These are phyloP conservation scores for Astreopora myriophthalma DNA, from an alignment of 64 coral and sea anemone species.

Conservation along the genomic window DNA sequence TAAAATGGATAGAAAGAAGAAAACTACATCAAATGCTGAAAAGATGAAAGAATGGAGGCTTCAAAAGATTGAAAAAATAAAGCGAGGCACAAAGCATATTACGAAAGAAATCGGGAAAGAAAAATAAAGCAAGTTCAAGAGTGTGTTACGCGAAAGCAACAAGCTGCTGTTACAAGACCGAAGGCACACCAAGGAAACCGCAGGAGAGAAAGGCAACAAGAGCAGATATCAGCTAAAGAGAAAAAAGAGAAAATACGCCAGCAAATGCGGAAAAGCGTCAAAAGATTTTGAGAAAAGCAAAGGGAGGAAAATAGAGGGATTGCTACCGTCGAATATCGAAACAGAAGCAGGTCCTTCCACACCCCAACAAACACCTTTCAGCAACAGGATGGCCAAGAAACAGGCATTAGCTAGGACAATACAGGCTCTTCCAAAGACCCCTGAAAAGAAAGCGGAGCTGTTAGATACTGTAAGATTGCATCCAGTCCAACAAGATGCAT, in stretches of 20 bases:
- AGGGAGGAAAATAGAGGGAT: conserved; percentile 19
- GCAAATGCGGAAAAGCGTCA: conserved; percentile 38
- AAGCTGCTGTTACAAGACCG: no score
- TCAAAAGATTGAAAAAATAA: no score
- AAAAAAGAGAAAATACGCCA: background rate
- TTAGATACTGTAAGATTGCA: background rate
- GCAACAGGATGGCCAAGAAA: conserved; percentile 9
- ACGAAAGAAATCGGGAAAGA: no score
- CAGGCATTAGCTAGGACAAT: background rate
- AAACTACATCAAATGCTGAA: no score
- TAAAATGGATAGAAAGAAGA: no score
- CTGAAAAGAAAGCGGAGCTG: conserved; percentile 6
- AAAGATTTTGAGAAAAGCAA: conserved; percentile 25
- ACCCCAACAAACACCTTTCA: background rate
- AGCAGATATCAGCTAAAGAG: background rate
- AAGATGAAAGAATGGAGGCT: no score
- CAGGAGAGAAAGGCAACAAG: background rate
- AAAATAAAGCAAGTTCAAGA: no score
- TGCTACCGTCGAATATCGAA: background rate
- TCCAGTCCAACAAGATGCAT: background rate
- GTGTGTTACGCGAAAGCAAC: no score
- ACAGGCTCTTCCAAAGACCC: background rate
- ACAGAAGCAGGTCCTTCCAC: background rate
- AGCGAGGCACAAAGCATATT: no score
- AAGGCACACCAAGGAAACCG: no score